Evolutionary conservation across 53 echinoderm and acorn worm species (phyloP).

Genomic region (Astropecten irregularis): DNA sequence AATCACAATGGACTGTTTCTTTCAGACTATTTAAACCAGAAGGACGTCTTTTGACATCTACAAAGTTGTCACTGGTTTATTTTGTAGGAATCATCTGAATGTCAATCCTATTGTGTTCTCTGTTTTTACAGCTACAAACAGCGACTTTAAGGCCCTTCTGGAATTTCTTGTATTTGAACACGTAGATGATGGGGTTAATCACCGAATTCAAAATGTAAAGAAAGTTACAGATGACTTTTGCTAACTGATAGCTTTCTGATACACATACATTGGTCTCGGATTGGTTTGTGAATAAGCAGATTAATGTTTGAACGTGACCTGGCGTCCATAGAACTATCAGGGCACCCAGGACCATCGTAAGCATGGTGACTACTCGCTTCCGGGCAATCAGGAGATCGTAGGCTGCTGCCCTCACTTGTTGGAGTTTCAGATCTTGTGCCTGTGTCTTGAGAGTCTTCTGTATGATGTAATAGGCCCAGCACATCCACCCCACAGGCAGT

Average conservation of each 20-base stretch:
- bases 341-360: background rate
- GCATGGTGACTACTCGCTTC: conserved; percentile 1
- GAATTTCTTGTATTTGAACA: conserved; percentile 40
- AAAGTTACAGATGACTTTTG: background rate
- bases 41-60: too few relatives aligned
- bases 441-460: conserved; percentile 6
- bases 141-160: background rate
- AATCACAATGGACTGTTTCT: too few relatives aligned
- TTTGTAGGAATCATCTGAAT: background rate
- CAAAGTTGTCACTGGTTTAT: background rate
- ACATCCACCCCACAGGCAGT: background rate
- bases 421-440: conserved; percentile 4
- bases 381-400: conserved; percentile 13
- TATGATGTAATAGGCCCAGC: conserved; percentile 19
- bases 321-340: conserved; percentile 13
- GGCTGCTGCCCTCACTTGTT: background rate
- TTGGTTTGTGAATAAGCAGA: background rate
- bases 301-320: background rate
- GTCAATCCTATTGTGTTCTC: background rate
- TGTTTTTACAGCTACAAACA: background rate
- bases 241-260: background rate
- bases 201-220: conserved; percentile 20
- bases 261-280: background rate
- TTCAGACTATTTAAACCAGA: too few relatives aligned
- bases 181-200: conserved; percentile 47